Percentiles rank a stretch among this genome's conserved stretches.
These are phyloP conservation scores for Hypena proboscidalis DNA, from an alignment of 2,888 invertebrate genomes.

Conservation along the genomic window DNA sequence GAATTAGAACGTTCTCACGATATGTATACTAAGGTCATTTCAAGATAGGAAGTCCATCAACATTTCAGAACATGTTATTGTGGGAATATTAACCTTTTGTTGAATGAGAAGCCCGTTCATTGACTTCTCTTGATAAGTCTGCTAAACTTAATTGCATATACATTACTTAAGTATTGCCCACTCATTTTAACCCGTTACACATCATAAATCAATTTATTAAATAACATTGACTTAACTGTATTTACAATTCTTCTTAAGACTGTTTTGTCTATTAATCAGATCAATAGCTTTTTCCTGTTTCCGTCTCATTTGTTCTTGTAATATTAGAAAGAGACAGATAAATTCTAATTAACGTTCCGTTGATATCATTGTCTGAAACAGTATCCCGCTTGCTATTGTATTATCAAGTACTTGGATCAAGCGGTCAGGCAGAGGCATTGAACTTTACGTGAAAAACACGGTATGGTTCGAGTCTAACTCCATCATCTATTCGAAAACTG, in stretches of 20 bases:
- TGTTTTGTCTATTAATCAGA: constrained; percentile 16
- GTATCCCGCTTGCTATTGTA: constrained; percentile 20
- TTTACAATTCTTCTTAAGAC: constrained; percentile 10
- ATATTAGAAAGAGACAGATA: constrained; percentile 17
- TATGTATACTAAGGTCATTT: no score
- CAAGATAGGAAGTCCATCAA: no score
- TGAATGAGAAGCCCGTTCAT: no score
- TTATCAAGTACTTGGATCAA: constrained; percentile 13
- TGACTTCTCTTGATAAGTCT: no score
- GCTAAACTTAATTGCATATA: no score
- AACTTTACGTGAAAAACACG: not conserved
- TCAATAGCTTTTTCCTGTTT: constrained; percentile 36
- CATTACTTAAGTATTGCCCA: no score
- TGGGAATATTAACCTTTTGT: no score
- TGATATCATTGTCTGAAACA: constrained; percentile 20
- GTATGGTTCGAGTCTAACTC: not conserved
- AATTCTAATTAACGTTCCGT: constrained; percentile 34
- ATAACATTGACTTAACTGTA: constrained; percentile 2
- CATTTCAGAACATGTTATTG: no score
- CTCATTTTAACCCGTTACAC: not conserved
- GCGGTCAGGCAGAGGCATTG: not conserved
- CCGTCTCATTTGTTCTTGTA: constrained; percentile 17
- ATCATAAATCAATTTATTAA: constrained; percentile 14
- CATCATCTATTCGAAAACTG: not conserved
- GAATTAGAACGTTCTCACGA: no score